Evolutionary conservation across 23 tunicate genomes (phyloP).

Genomic region (Clavelina lepadiformis): DNA sequence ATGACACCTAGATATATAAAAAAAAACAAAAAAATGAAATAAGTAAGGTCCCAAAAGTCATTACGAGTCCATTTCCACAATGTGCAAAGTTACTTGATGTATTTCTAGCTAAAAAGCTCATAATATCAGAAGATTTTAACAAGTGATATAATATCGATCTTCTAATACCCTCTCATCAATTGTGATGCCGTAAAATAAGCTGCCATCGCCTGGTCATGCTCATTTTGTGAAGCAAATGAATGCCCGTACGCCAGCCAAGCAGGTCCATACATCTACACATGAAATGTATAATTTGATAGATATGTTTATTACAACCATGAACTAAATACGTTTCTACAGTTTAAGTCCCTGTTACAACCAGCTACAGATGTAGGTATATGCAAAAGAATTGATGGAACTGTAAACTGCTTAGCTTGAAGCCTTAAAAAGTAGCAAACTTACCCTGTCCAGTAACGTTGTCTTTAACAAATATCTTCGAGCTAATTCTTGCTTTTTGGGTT

Average conservation of each 20-base stretch:
- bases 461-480: slow-evolving; percentile 69
- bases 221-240: slow-evolving; percentile 85
- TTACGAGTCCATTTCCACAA: too few species aligned
- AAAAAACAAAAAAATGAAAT: too few species aligned
- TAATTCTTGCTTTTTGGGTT: slow-evolving; percentile 71
- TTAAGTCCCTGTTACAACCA: neutral
- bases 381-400: neutral
- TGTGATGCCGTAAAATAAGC: slow-evolving; percentile 84
- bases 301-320: neutral
- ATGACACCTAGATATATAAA: slow-evolving; percentile 79
- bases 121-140: too few species aligned
- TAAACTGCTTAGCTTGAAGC: neutral
- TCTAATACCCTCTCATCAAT: slow-evolving; percentile 91
- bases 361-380: too few species aligned
- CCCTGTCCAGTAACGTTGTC: slow-evolving; percentile 76
- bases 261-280: slow-evolving; percentile 77
- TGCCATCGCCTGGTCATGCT: slow-evolving; percentile 98
- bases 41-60: too few species aligned
- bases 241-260: slow-evolving; percentile 94
- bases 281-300: neutral
- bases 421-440: slow-evolving; percentile 6
- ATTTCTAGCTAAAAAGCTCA: too few species aligned
- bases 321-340: neutral
- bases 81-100: too few species aligned
- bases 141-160: too few species aligned